A percentile compares a stretch with the other conserved stretches of the same genome.
Evolutionary conservation across 2,797 vertebrate species (phyloP).

Genomic region (Dipus sagitta): DNA sequence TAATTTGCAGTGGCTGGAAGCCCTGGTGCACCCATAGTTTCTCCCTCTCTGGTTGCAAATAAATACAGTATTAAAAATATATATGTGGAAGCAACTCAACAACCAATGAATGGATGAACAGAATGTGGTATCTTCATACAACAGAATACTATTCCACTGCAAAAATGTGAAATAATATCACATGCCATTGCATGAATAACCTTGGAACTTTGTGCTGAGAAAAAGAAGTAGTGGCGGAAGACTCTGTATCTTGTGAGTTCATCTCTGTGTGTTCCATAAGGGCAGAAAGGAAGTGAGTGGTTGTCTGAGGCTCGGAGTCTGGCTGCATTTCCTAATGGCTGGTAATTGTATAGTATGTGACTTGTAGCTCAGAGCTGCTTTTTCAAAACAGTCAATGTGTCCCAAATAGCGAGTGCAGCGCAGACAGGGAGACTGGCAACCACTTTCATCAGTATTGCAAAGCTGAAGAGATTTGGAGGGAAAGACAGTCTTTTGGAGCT

Average conservation of each 20-base stretch:
- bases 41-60: too few species aligned
- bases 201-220: neutral
- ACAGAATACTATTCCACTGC: neutral
- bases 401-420: neutral
- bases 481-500: neutral
- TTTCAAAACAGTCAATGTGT: neutral
- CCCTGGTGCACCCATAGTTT: too few species aligned
- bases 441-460: neutral
- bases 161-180: conserved; percentile 4
- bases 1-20: too few species aligned
- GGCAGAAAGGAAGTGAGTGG: neutral
- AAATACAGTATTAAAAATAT: too few species aligned
- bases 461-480: neutral
- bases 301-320: neutral
- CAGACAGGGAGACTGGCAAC: neutral
- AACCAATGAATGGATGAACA: neutral
- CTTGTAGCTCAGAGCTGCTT: neutral
- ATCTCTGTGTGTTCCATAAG: neutral
- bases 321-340: neutral
- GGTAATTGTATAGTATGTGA: neutral
- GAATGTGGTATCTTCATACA: neutral
- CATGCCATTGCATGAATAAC: neutral
- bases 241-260: neutral
- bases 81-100: too few species aligned
- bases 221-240: neutral